Conservation (phyloP, 2,797 vertebrate genomes). For the Sebastolobus alascanus region DNA sequence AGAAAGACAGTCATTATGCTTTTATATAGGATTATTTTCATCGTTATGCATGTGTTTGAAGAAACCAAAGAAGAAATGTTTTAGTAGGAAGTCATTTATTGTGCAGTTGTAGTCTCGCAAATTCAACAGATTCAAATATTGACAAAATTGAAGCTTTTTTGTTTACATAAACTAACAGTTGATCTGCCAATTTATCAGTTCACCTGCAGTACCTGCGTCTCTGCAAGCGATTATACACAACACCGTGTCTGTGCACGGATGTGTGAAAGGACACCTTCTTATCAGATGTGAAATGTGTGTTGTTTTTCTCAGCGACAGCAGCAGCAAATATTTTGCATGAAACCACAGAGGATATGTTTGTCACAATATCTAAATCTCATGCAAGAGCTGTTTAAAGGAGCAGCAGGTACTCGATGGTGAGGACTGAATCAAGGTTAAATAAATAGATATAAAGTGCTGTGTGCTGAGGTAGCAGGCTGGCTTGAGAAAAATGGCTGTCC, state of each 20-base stretch:
- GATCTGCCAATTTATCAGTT: neutral
- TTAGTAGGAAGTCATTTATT: neutral
- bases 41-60: neutral
- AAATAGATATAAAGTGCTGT: too few relatives aligned
- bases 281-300: conserved; percentile 38
- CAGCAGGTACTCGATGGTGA: too few relatives aligned
- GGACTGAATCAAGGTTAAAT: too few relatives aligned
- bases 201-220: neutral
- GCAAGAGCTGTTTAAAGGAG: neutral
- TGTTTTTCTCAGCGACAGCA: conserved; percentile 6
- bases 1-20: neutral
- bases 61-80: neutral
- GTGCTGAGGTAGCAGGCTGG: too few relatives aligned
- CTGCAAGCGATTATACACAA: too few relatives aligned
- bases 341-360: conserved; percentile 50
- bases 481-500: too few relatives aligned
- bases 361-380: conserved; percentile 14
- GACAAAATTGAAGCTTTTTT: neutral
- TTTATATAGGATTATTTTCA: neutral
- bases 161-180: neutral
- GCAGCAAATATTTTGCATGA: conserved; percentile 53
- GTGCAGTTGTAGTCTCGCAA: neutral
- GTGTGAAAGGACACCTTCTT: neutral
- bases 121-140: neutral
- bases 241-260: neutral